Conservation (phyloP, 2,113 vertebrate species). For the Cairina moschata region DNA sequence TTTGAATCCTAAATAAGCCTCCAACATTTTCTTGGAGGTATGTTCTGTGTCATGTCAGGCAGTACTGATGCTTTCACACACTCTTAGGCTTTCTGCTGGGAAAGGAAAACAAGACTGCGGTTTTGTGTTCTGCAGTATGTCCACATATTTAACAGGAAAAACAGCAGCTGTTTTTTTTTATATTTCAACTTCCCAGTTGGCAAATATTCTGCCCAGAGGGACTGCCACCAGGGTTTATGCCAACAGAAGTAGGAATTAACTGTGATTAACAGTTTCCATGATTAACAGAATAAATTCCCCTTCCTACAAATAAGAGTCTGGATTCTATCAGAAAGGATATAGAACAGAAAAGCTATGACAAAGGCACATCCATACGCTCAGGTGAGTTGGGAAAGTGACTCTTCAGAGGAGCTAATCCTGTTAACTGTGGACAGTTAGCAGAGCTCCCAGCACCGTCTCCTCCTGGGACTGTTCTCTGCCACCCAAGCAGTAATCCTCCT, state of each 20-base stretch:
- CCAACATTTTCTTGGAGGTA: neutral
- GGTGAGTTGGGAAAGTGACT: neutral
- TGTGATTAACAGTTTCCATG: constrained; percentile 3
- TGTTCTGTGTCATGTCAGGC: neutral
- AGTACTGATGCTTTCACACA: neutral
- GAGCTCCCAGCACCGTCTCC: neutral
- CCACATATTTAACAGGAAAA: constrained; percentile 25
- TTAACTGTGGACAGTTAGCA: accelerated
- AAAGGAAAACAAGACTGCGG: neutral
- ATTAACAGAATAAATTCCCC: neutral
- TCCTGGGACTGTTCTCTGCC: neutral
- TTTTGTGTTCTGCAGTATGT: neutral
- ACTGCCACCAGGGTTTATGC: neutral
- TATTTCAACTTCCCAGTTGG: neutral
- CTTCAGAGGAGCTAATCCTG: neutral
- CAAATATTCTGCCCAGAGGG: constrained; percentile 8
- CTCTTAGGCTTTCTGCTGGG: neutral
- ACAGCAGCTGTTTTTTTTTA: constrained; percentile 29
- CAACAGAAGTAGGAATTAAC: neutral
- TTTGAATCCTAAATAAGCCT: neutral
- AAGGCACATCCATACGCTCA: neutral
- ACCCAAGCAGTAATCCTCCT: accelerated
- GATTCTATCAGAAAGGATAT: neutral
- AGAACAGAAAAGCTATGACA: neutral
- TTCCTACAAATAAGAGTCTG: neutral